Evolutionary conservation across 2,888 invertebrate species (phyloP), one percentile per base, ranked within the genome.

Genomic region (Poecilus cupreus): DNA sequence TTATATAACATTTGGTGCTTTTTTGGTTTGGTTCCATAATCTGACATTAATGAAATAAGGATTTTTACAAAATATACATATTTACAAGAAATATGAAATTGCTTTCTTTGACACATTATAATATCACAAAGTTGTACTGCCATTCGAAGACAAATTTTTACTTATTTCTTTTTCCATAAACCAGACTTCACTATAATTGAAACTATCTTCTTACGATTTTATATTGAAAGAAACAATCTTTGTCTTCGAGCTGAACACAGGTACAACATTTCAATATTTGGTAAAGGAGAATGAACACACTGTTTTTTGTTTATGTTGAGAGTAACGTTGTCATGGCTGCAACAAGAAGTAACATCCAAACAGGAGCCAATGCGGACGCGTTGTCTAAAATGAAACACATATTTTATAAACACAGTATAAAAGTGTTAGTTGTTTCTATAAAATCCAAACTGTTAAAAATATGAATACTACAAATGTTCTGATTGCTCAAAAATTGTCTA

Each of bases 1-100:
- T 46, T 49, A 32, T 76, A 70, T 72, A 64, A 54, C 68, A 72
- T 80, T 80, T 72, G 80, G 70, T 80, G 80, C 70, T 54, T 72
- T 79, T 80, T 80, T 80, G 80, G 70, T 80, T 72, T 80, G 49
- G 68, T 78, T 78, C 46, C 39, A 77, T 60, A 60, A 32, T 68
- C 13, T 68, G 64, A 68, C 64, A 68, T 18, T 13, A 51, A 60
- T 26, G 60, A 60, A 68, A 49, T 77, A 24, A 43, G 60, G 22
- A 32, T 70, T 37, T 80, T 80, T 80, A 80, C 80, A 80, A 72
- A 80, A 80, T 80, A 80, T 80, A 80, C 80, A 80, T 72, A 80
- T 80, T 32, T 80, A 80, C 80, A 80, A 24, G 49, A 79, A 79
- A 57, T 78, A 37, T 32, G 43, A 70, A 22, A 57, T 54, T 54